These are phyloP conservation scores for Pelodiscus sinensis DNA, from an alignment of 2,113 vertebrate species.

Conservation along the genomic window DNA sequence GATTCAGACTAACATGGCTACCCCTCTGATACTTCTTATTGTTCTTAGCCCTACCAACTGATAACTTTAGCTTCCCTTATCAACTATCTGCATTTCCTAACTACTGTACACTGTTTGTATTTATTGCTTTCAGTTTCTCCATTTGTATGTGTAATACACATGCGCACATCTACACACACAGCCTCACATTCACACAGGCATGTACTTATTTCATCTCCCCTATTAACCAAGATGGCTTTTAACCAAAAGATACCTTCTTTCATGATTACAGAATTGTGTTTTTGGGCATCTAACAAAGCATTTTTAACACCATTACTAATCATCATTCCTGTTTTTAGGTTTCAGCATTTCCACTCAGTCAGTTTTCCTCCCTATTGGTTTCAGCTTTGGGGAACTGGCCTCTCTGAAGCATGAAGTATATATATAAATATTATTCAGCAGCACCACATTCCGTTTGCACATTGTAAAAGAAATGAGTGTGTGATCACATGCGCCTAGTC, in stretches of 20 bases:
- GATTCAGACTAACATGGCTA: no score
- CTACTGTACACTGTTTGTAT: background rate
- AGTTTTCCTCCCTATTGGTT: background rate
- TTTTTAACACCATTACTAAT: background rate
- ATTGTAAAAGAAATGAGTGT: background rate
- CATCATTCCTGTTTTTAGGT: background rate
- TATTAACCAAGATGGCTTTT: background rate
- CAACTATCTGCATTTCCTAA: background rate
- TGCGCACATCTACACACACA: no score
- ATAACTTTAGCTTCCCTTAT: background rate
- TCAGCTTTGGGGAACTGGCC: background rate
- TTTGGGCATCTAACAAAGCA: rapidly evolving
- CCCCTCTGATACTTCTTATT: background rate
- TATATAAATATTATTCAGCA: background rate
- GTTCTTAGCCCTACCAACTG: background rate
- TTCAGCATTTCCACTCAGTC: background rate
- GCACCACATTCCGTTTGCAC: background rate
- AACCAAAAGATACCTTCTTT: rapidly evolving
- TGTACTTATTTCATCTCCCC: no score
- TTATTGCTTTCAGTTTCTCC: background rate
- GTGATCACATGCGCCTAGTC: conserved; percentile 41
- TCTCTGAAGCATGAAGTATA: background rate
- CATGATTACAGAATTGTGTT: background rate
- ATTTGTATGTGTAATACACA: background rate
- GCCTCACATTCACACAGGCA: no score